Evolutionary conservation across 2,888 invertebrate species (phyloP).

Genomic region (Philhelius pedissequus): DNA sequence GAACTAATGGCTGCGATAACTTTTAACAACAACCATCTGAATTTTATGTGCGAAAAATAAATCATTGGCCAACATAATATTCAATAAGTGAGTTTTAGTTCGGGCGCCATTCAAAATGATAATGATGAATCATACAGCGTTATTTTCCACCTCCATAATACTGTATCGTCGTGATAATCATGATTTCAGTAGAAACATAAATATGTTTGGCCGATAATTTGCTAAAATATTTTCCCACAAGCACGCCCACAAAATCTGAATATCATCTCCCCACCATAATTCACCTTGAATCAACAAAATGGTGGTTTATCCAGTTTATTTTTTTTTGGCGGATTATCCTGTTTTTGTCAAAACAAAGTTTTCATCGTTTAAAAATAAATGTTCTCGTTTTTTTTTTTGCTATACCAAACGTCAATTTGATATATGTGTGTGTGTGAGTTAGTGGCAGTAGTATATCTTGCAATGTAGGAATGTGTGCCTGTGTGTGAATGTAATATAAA

Average conservation of each 20-base stretch:
- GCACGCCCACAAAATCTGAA: slow-evolving; percentile 5
- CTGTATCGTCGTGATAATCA: too few relatives aligned
- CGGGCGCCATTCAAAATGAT: slow-evolving; percentile 27
- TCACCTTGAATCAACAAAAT: slow-evolving; percentile 41
- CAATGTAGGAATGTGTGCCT: neutral
- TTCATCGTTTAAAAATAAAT: slow-evolving; percentile 45
- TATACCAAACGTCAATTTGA: neutral
- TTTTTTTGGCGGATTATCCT: slow-evolving; percentile 11
- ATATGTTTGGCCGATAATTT: slow-evolving; percentile 47
- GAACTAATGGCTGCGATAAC: slow-evolving; percentile 42
- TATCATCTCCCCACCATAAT: neutral
- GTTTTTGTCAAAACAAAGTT: slow-evolving; percentile 33
- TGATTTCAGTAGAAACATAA: neutral
- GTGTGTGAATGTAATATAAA: slow-evolving; percentile 55
- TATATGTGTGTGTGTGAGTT: neutral
- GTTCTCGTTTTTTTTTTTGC: neutral
- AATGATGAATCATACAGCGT: slow-evolving; percentile 24
- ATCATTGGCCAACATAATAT: slow-evolving; percentile 36
- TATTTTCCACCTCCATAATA: slow-evolving; percentile 13
- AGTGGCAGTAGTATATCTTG: slow-evolving; percentile 4
- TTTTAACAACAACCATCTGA: slow-evolving; percentile 39
- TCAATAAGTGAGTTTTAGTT: neutral
- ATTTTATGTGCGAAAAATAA: slow-evolving; percentile 41
- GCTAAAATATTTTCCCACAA: slow-evolving; percentile 1
- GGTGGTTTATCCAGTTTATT: slow-evolving; percentile 1